Base-by-base conservation (phyloP, 2,113 vertebrate genomes). In the Siniperca knerii region DNA sequence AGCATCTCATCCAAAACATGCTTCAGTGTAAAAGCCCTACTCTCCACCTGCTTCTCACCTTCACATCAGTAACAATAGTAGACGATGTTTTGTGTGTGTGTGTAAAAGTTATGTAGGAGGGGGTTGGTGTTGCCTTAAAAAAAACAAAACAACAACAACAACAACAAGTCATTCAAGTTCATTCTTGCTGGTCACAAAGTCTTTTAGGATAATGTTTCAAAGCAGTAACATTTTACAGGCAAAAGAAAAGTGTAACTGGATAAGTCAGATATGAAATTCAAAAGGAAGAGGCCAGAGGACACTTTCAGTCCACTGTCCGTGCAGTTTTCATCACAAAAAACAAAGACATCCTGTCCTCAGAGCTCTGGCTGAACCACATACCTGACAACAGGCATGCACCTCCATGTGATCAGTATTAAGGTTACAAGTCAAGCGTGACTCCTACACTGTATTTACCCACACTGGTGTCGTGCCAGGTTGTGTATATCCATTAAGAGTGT, bases 301-400 rank as follows among this genome's bases (percentile, higher is more conserved):
- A 48, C 37, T n/a, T 33, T 58, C 18, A 5, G 23, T 25, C 10
- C 25, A 52, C 12, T 4, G 25, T 23, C 16, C 16, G 40, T 25
- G 55, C 25, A 55, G 57, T 3, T 62, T 42, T 54, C 25, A 79
- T 37, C 13, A 50, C 16, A 57, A 52, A 54, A 54, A 52, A 52
- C 20, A 66, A 42, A 35, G 23, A 1, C 29, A 79, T 13, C 11
- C 12, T 0, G 37, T 72, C 9, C 25, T 76, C 25, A 10, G 50
- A 73, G 21, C 48, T 76, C 58, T 65, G 79, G 61, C 18, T 62
- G 16, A 68, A 60, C 21, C 62, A 55, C 79, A 79, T 18, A n/a
- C 20, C 60, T 78, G 6, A 81, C 40, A 69, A 57, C 37, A 77
- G 4, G 5, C 8, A 58, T 67, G 74, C 67, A 67, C 4, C n/a